A percentile compares a stretch with the other conserved stretches of the same genome.
Evolutionary conservation across 1,140 invertebrate genomes (phyloP).

Genomic region (Heterodera schachtii): DNA sequence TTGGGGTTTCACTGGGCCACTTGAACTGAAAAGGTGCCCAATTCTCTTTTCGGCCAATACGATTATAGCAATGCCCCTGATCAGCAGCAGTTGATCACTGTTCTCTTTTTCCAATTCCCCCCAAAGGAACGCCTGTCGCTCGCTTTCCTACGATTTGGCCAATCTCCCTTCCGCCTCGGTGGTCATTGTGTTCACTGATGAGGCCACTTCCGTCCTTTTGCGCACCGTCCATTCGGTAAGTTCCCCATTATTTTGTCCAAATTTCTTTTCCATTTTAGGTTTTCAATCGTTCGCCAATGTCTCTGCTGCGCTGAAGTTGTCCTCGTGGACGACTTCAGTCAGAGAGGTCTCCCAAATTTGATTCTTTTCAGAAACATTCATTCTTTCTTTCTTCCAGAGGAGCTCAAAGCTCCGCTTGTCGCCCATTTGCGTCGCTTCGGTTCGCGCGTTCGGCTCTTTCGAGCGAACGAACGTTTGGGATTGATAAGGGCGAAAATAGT

Average conservation of each 20-base stretch:
- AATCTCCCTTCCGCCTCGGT: conserved; percentile 51
- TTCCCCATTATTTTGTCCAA: conserved; percentile 80
- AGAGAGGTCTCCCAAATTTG: conserved; percentile 73
- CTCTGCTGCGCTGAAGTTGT: conserved; percentile 80
- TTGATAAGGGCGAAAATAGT: conserved; percentile 78
- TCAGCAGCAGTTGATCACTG: too few relatives aligned
- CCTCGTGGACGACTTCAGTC: conserved; percentile 86
- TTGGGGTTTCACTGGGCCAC: too few relatives aligned
- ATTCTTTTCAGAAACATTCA: neutral
- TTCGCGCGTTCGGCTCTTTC: conserved; percentile 74
- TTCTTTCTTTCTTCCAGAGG: conserved; percentile 62
- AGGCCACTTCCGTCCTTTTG: conserved; percentile 80
- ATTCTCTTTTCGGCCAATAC: neutral
- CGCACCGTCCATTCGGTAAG: conserved; percentile 80
- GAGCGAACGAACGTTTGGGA: conserved; percentile 77
- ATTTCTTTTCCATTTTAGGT: conserved; percentile 60
- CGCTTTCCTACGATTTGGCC: conserved; percentile 38
- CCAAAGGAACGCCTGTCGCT: conserved; percentile 14
- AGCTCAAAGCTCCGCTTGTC: conserved; percentile 76
- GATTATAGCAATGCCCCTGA: too few relatives aligned
- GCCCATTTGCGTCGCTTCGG: conserved; percentile 73
- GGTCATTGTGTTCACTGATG: conserved; percentile 80
- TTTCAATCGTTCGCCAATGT: conserved; percentile 75
- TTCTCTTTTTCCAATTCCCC: neutral
- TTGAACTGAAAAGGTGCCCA: too few relatives aligned